Evolutionary conservation across 1,140 invertebrate species (phyloP).

Genomic region (Drosophila sp.): DNA sequence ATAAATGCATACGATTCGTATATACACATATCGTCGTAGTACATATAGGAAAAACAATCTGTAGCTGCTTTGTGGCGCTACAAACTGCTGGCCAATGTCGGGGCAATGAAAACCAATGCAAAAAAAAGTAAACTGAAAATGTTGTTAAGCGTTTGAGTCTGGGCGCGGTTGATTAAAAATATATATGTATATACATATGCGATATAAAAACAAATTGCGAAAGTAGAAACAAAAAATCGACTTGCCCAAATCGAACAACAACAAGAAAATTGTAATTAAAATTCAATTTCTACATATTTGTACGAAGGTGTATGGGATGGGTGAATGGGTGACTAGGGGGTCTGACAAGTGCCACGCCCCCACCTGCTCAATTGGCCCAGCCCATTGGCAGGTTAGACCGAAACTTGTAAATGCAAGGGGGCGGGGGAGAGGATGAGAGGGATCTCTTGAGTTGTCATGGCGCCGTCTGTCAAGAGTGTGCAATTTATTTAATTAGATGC

Average conservation of each 20-base stretch:
- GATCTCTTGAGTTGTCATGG: constrained; percentile 68
- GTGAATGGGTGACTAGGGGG: constrained; percentile 34
- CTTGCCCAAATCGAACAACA: constrained; percentile 46
- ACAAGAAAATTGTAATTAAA: constrained; percentile 70
- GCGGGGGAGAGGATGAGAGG: constrained; percentile 8
- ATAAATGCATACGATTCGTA: constrained; percentile 69
- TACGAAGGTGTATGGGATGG: constrained; percentile 45
- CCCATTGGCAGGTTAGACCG: background rate
- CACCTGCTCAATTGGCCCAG: constrained; percentile 5
- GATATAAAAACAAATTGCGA: constrained; percentile 35
- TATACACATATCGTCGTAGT: background rate
- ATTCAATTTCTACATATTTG: constrained; percentile 67
- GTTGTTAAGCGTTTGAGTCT: constrained; percentile 67
- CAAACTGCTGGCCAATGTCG: constrained; percentile 63
- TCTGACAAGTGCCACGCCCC: constrained; percentile 10
- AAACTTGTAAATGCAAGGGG: constrained; percentile 18
- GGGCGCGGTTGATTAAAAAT: constrained; percentile 79
- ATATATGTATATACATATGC: constrained; percentile 38
- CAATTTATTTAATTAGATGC: constrained; percentile 82
- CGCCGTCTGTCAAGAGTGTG: constrained; percentile 58
- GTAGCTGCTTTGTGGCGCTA: constrained; percentile 69
- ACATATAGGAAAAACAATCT: constrained; percentile 68
- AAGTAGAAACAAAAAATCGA: constrained; percentile 67
- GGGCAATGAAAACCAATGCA: constrained; percentile 55
- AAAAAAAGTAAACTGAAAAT: constrained; percentile 38